These are phyloP conservation scores for Heliconius cydno DNA, from an alignment of 2,888 invertebrate genomes.

Conservation along the genomic window DNA sequence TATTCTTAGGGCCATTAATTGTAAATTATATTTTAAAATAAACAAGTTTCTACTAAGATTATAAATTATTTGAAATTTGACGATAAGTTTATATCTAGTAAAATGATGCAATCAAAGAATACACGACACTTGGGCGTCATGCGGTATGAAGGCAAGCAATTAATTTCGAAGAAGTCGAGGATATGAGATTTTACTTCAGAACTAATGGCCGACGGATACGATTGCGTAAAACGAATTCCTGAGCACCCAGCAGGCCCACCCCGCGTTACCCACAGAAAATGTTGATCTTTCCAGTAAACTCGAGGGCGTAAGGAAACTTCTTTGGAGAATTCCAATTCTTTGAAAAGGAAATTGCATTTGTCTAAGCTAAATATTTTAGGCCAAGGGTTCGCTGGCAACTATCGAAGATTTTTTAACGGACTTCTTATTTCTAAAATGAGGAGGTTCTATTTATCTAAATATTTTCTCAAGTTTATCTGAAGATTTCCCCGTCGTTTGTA, in stretches of 20 bases:
- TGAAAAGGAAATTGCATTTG: neutral
- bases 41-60: neutral
- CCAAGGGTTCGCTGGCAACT: constrained; percentile 24
- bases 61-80: neutral
- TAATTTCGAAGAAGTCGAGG: constrained; percentile 56
- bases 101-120: neutral
- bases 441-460: too few species aligned
- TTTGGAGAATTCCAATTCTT: neutral
- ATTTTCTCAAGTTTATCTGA: too few species aligned
- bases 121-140: neutral
- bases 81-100: neutral
- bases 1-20: neutral
- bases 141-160: neutral
- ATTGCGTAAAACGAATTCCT: constrained; percentile 58
- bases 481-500: too few species aligned
- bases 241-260: constrained; percentile 26
- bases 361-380: constrained; percentile 7
- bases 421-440: too few species aligned
- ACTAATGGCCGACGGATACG: constrained; percentile 63
- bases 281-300: constrained; percentile 32
- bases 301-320: neutral
- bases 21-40: neutral
- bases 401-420: too few species aligned
- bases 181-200: constrained; percentile 61
- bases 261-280: constrained; percentile 7